Conservation (phyloP, 2,888 invertebrate genomes). For the Gymnosoma rotundatum region DNA sequence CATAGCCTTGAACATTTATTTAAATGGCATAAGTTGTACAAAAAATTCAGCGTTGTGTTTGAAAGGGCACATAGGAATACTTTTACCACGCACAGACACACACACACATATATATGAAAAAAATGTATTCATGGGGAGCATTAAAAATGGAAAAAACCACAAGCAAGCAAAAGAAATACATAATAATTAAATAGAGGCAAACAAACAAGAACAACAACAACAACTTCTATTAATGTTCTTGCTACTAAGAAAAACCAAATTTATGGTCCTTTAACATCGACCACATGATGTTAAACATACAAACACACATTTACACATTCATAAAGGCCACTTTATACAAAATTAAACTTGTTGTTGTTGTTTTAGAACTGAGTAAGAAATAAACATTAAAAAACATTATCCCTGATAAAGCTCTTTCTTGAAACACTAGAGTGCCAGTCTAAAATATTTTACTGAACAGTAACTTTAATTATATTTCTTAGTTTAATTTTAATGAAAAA, state of each 20-base stretch:
- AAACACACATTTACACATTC: conserved; percentile 8
- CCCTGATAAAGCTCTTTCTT: background rate
- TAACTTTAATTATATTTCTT: conserved; percentile 5
- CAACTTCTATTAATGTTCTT: conserved; percentile 52
- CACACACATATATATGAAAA: background rate
- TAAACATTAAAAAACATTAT: conserved; percentile 19
- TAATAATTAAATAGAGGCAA: conserved; percentile 25
- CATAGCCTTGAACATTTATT: conserved; percentile 46
- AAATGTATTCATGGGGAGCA: background rate
- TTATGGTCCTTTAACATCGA: conserved; percentile 45
- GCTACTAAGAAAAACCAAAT: conserved; percentile 32
- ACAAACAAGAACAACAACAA: conserved; percentile 22
- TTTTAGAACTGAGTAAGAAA: background rate
- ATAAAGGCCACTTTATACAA: background rate
- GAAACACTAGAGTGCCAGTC: background rate
- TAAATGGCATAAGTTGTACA: conserved; percentile 42
- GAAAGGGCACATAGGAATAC: conserved; percentile 42
- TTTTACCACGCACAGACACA: conserved; percentile 15
- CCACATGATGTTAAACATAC: conserved; percentile 11
- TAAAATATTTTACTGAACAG: conserved; percentile 1
- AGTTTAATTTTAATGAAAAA: background rate
- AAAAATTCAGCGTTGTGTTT: conserved; percentile 38
- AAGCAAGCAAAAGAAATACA: conserved; percentile 18
- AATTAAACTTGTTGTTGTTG: background rate
- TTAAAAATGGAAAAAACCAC: conserved; percentile 29